A percentile compares a stretch with the other conserved stretches of the same genome.
Conservation (phyloP, 1,140 invertebrate species). For the Drosophila pruinosa region DNA sequence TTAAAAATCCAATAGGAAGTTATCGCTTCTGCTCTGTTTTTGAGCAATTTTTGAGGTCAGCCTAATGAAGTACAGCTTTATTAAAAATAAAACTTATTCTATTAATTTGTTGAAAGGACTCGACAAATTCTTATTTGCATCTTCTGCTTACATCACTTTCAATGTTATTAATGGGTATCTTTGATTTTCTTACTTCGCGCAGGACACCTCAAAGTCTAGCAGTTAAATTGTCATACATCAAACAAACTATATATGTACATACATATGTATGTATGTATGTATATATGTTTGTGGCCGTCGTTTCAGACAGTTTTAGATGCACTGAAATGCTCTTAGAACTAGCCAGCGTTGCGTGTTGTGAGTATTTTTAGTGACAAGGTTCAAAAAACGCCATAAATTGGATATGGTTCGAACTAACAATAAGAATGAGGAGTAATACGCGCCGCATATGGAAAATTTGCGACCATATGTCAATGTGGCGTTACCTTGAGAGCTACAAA, state of each 20-base stretch:
- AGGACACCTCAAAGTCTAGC: too few relatives aligned
- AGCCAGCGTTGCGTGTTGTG: conserved; percentile 9
- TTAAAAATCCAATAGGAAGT: conserved; percentile 3
- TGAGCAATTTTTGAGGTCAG: neutral
- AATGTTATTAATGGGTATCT: too few relatives aligned
- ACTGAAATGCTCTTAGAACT: neutral
- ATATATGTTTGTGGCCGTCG: too few relatives aligned
- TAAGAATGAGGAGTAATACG: neutral
- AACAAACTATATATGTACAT: too few relatives aligned
- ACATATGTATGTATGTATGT: too few relatives aligned
- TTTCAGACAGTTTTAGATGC: conserved; percentile 9
- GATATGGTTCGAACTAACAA: neutral
- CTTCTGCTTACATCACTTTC: too few relatives aligned
- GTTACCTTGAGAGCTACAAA: neutral
- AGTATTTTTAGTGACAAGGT: conserved; percentile 27
- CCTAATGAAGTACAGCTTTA: neutral
- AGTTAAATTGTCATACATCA: too few relatives aligned
- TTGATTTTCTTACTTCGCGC: too few relatives aligned
- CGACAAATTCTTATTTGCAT: too few relatives aligned
- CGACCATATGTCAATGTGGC: neutral
- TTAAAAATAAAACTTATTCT: too few relatives aligned
- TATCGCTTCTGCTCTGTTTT: conserved; percentile 17
- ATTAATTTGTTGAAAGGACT: too few relatives aligned
- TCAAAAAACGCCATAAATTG: conserved; percentile 14
- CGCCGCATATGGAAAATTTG: neutral